A percentile compares a stretch with the other conserved stretches of the same genome.
These are phyloP conservation scores for Tupaia chinensis DNA, from an alignment of 2,113 vertebrate genomes.

Conservation along the genomic window DNA sequence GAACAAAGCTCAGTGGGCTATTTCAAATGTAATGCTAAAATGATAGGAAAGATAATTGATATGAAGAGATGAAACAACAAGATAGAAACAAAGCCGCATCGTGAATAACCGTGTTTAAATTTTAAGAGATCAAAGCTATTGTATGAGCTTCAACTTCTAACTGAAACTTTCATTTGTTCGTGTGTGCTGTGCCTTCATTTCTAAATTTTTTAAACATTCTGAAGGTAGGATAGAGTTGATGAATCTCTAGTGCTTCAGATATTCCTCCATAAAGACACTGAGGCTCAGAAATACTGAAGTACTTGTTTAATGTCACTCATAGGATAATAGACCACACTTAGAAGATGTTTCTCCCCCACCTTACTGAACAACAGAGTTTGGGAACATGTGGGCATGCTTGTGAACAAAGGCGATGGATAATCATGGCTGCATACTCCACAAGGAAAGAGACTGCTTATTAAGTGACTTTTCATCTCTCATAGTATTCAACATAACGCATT, in stretches of 20 bases:
- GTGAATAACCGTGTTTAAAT: neutral
- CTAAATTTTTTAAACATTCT: neutral
- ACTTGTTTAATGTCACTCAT: neutral
- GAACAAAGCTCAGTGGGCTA: constrained; percentile 56
- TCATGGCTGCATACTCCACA: neutral
- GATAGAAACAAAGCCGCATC: neutral
- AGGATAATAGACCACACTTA: neutral
- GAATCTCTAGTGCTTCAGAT: neutral
- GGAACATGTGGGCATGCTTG: neutral
- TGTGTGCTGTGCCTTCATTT: neutral
- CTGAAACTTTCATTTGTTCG: neutral
- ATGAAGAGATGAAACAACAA: constrained; percentile 32
- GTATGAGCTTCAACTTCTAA: neutral
- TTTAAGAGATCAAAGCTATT: neutral
- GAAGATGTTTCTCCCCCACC: neutral
- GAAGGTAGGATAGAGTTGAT: neutral
- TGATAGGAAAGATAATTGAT: constrained; percentile 49
- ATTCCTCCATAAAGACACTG: neutral
- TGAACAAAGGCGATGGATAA: neutral
- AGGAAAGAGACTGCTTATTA: neutral
- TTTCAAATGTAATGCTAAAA: constrained; percentile 48
- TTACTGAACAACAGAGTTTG: neutral
- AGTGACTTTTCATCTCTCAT: neutral
- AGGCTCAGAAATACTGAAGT: neutral
- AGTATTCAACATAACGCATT: neutral